Percentiles rank a stretch among this genome's conserved stretches.
phyloP scores from a whole-genome alignment of 2,888 invertebrate genomes.

The Petrolisthes cinctipes region DNA sequence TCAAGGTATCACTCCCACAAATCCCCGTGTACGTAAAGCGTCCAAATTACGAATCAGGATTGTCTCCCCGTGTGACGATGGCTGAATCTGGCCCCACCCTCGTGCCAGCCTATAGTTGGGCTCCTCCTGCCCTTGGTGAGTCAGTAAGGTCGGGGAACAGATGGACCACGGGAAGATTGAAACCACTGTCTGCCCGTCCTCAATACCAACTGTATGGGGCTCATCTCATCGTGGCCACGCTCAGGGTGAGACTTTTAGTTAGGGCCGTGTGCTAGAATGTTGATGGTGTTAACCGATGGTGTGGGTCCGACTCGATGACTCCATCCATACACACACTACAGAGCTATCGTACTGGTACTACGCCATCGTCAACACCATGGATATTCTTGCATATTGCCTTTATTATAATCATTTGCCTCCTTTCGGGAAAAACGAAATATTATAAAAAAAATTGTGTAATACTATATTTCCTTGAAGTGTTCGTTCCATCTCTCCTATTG shows the following conservation, averaged over 20 bases:
- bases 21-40: conserved; percentile 10
- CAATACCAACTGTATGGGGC: conserved; percentile 30
- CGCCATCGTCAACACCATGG: too few species aligned
- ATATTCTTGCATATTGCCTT: too few species aligned
- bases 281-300: too few species aligned
- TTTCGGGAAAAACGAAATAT: too few species aligned
- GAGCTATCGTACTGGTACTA: too few species aligned
- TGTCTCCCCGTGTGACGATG: neutral
- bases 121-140: neutral
- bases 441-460: too few species aligned
- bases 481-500: neutral
- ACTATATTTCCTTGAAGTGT: neutral
- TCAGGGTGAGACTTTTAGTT: neutral
- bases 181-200: neutral
- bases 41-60: neutral
- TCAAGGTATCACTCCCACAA: neutral
- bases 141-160: too few species aligned
- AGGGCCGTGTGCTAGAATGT: too few species aligned
- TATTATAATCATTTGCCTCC: too few species aligned
- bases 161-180: neutral
- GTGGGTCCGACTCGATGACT: too few species aligned
- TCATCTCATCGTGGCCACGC: conserved; percentile 20
- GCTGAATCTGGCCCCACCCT: neutral
- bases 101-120: conserved; percentile 10
- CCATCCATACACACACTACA: too few species aligned